These are phyloP conservation scores for Valencia hispanica DNA, from an alignment of 2,797 vertebrate species.

Conservation along the genomic window DNA sequence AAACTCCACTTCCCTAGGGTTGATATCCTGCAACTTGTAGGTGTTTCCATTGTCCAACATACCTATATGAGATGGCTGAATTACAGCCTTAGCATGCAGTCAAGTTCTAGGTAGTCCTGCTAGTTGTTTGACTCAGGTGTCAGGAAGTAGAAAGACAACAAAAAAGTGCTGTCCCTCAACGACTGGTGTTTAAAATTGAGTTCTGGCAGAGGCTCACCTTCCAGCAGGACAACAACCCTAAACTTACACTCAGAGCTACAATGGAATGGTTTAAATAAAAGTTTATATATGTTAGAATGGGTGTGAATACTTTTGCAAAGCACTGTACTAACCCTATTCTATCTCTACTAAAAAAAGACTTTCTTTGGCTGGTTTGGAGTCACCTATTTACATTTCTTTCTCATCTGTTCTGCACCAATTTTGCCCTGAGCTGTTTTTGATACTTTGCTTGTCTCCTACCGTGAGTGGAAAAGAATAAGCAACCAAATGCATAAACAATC, in stretches of 20 bases:
- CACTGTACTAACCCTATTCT: not conserved
- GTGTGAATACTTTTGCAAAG: not conserved
- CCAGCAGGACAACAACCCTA: not conserved
- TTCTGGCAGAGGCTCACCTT: not conserved
- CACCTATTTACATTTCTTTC: constrained; percentile 14
- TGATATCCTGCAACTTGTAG: too few species aligned
- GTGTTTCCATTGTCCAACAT: not conserved
- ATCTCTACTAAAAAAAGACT: not conserved
- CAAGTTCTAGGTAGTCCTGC: not conserved
- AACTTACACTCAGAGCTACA: not conserved
- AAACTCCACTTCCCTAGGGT: too few species aligned
- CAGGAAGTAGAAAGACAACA: not conserved
- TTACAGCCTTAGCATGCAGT: not conserved
- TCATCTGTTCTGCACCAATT: constrained; percentile 37
- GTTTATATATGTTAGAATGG: not conserved
- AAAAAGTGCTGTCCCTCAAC: not conserved
- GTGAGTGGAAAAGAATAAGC: constrained; percentile 48
- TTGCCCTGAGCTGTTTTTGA: constrained; percentile 22
- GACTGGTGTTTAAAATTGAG: not conserved
- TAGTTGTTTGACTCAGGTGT: not conserved
- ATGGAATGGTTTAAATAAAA: not conserved
- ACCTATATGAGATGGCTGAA: not conserved
- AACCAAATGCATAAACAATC: constrained; percentile 42
- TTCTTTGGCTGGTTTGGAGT: constrained; percentile 39
- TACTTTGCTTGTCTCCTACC: constrained; percentile 23